Percentiles rank a stretch among this genome's conserved stretches.
phyloP scores from a whole-genome alignment of 2,888 invertebrate species.

The Euzophera pinguis region DNA sequence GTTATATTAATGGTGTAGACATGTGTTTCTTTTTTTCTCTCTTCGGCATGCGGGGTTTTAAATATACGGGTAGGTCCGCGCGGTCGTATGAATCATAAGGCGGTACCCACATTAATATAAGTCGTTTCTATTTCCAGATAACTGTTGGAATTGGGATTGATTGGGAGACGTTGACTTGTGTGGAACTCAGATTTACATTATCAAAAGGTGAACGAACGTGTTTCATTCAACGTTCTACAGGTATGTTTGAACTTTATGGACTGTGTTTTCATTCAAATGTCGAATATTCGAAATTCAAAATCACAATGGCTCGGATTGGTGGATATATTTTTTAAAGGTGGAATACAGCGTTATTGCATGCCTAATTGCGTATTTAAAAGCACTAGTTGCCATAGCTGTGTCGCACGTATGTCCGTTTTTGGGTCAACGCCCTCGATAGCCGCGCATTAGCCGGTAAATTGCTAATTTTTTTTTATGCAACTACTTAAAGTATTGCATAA shows the following conservation, averaged over 20 bases:
- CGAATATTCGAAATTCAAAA: slow-evolving; percentile 1
- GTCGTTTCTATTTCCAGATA: slow-evolving; percentile 77
- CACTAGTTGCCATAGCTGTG: slow-evolving; percentile 33
- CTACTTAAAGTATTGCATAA: slow-evolving; percentile 53
- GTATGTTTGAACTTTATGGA: slow-evolving; percentile 51
- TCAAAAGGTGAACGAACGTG: slow-evolving; percentile 69
- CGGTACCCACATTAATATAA: slow-evolving; percentile 65
- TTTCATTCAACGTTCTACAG: slow-evolving; percentile 59
- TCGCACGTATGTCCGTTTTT: slow-evolving; percentile 60
- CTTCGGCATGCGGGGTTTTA: slow-evolving; percentile 48
- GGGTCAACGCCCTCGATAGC: slow-evolving; percentile 66
- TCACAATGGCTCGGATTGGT: not conserved
- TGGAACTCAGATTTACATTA: slow-evolving; percentile 73
- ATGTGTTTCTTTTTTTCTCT: slow-evolving; percentile 58
- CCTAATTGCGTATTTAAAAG: slow-evolving; percentile 53
- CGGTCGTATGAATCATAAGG: slow-evolving; percentile 55
- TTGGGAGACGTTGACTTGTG: slow-evolving; percentile 70
- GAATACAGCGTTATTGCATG: slow-evolving; percentile 35
- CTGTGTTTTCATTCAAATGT: slow-evolving; percentile 13
- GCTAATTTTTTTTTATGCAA: slow-evolving; percentile 50
- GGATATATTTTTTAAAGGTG: not conserved
- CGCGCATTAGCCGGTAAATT: slow-evolving; percentile 51
- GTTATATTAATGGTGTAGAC: slow-evolving; percentile 46
- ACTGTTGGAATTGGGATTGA: slow-evolving; percentile 60
- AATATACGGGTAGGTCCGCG: slow-evolving; percentile 55